Evolutionary conservation across 2,888 invertebrate species (phyloP).

Genomic region (Chloroclysta siterata): DNA sequence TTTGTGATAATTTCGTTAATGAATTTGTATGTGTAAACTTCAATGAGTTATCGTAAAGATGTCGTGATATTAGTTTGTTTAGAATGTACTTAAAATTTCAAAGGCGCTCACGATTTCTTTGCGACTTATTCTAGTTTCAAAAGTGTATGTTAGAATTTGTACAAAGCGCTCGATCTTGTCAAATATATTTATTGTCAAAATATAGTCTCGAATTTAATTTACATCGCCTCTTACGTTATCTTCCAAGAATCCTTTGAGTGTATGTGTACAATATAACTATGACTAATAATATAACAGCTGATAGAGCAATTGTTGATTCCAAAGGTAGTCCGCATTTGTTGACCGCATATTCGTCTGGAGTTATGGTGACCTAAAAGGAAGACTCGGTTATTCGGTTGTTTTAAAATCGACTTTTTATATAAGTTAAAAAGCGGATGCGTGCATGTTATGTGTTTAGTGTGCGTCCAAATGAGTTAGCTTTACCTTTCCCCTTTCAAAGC

Average conservation of each 20-base stretch:
- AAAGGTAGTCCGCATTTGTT: conserved; percentile 69
- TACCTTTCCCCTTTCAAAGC: not conserved
- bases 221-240: conserved; percentile 42
- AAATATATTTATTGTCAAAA: conserved; percentile 82
- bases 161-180: conserved; percentile 83
- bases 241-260: conserved; percentile 49
- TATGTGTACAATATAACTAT: conserved; percentile 46
- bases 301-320: conserved; percentile 62
- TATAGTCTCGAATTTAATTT: conserved; percentile 71
- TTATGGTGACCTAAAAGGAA: conserved; percentile 63
- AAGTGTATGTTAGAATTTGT: conserved; percentile 67
- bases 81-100: conserved; percentile 35
- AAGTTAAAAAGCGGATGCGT: not conserved
- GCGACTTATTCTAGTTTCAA: conserved; percentile 35
- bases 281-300: conserved; percentile 57
- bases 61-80: conserved; percentile 24
- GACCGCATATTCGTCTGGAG: conserved; percentile 60
- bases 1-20: conserved; percentile 72
- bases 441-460: not conserved
- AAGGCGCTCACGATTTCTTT: conserved; percentile 22
- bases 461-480: not conserved
- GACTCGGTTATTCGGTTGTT: conserved; percentile 1
- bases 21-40: conserved; percentile 46
- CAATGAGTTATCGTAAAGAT: conserved; percentile 30
- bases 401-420: not conserved